These are phyloP conservation scores for Circaetus gallicus DNA, from an alignment of 2,113 vertebrate genomes.

Conservation along the genomic window DNA sequence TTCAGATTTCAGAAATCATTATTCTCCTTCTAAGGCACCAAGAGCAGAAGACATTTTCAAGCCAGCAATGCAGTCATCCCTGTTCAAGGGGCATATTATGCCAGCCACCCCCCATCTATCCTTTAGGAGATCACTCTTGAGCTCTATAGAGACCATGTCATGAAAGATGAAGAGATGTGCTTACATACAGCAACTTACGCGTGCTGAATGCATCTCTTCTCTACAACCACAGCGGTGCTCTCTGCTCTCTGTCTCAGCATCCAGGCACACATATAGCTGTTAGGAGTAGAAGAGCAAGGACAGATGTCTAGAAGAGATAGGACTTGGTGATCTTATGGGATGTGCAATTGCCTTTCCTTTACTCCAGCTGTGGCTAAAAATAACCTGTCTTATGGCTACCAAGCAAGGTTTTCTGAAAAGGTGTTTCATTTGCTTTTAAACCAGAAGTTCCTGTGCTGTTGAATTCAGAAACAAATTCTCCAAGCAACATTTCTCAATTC, in stretches of 20 bases:
- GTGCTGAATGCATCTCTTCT: background rate
- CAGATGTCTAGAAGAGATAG: background rate
- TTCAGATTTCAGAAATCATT: background rate
- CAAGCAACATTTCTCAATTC: background rate
- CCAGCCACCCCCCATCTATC: background rate
- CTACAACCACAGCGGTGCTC: accelerated
- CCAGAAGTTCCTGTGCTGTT: background rate
- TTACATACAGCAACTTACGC: accelerated
- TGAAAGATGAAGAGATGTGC: background rate
- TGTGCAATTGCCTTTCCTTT: background rate
- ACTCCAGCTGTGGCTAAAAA: background rate
- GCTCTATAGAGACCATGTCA: background rate
- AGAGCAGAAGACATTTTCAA: background rate
- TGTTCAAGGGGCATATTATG: background rate
- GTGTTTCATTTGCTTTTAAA: background rate
- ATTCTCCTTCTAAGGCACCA: background rate
- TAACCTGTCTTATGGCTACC: background rate
- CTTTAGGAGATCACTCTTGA: background rate
- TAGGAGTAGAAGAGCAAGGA: background rate
- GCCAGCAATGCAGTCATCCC: background rate
- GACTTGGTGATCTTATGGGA: background rate
- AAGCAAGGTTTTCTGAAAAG: background rate
- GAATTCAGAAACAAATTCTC: background rate
- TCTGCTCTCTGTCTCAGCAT: background rate
- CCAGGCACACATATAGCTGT: accelerated